Evolutionary conservation across 2,113 vertebrate species (phyloP).

Genomic region (Phalacrocorax aristotelis): DNA sequence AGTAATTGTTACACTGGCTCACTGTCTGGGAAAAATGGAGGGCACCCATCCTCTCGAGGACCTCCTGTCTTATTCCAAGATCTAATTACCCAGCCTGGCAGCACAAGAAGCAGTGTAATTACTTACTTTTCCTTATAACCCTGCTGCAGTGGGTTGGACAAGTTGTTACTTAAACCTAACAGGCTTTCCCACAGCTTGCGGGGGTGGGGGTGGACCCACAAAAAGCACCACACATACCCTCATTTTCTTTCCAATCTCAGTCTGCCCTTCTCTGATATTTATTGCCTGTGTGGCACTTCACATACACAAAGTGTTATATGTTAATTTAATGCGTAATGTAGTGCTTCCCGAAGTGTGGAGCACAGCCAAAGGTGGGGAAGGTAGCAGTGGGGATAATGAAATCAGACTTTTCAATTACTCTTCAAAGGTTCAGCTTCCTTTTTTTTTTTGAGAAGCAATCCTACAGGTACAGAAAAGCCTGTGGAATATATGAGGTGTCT

Average conservation of each 20-base stretch:
- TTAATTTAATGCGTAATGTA: background rate
- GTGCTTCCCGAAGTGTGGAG: background rate
- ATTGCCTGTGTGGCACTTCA: background rate
- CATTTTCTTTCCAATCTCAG: background rate
- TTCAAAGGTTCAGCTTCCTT: background rate
- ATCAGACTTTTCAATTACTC: background rate
- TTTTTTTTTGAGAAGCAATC: background rate
- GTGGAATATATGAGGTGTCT: background rate
- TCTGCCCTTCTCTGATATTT: background rate
- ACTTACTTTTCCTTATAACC: background rate
- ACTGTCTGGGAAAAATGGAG: background rate
- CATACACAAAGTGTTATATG: background rate
- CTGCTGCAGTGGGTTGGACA: background rate
- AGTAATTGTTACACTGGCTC: background rate
- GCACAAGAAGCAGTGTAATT: background rate
- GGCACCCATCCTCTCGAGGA: background rate
- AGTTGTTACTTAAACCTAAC: background rate
- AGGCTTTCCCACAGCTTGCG: background rate
- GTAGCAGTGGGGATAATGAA: background rate
- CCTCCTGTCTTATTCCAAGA: background rate
- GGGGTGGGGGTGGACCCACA: background rate
- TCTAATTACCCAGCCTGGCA: background rate
- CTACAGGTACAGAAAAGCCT: background rate
- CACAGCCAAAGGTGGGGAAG: constrained; percentile 6
- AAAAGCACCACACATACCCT: background rate